These are phyloP conservation scores for Recurvirostra avosetta DNA, from an alignment of 2,113 vertebrate species.

Conservation along the genomic window DNA sequence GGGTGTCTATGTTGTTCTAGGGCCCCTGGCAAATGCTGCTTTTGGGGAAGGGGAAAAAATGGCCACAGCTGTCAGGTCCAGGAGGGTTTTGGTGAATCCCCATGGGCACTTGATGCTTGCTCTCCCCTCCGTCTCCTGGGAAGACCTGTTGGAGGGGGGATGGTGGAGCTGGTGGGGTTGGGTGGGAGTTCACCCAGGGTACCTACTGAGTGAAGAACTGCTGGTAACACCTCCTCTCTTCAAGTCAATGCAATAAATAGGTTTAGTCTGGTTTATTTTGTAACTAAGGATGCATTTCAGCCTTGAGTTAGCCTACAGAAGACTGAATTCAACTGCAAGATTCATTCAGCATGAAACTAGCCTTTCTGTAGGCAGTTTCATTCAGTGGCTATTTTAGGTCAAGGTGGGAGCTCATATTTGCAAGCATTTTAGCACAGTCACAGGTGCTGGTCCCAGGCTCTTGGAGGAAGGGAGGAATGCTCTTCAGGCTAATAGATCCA, in stretches of 20 bases:
- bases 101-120: background rate
- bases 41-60: background rate
- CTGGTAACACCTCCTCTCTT: background rate
- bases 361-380: background rate
- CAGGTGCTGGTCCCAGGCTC: background rate
- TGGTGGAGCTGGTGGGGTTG: background rate
- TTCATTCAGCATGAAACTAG: background rate
- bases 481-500: background rate
- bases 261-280: background rate
- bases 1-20: background rate
- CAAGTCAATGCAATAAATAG: background rate
- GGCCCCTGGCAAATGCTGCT: background rate
- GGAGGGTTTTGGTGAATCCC: background rate
- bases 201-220: background rate
- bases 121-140: background rate
- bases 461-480: background rate
- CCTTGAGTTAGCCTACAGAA: background rate
- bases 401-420: background rate
- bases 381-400: background rate
- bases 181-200: background rate
- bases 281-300: background rate
- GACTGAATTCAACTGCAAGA: background rate
- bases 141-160: background rate
- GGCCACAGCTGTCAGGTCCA: background rate
- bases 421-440: background rate